Evolutionary conservation across 2,888 invertebrate genomes (phyloP).

Genomic region (Lochmaea capreae): DNA sequence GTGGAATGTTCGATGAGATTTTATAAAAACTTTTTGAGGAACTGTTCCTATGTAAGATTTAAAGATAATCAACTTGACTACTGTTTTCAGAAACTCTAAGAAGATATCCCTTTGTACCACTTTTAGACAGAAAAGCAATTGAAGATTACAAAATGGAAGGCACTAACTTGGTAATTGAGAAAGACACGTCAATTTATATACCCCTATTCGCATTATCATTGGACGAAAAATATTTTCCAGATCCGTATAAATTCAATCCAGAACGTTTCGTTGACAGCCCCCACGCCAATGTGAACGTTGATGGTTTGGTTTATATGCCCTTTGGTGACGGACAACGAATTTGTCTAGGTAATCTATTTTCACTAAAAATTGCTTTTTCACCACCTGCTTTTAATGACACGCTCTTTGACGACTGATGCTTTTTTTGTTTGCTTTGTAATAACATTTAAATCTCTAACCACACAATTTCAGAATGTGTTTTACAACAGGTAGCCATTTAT

Average conservation of each 20-base stretch:
- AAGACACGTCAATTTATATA: constrained; percentile 32
- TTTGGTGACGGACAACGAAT: constrained; percentile 50
- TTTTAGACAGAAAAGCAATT: constrained; percentile 46
- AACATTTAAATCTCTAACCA: too few relatives aligned
- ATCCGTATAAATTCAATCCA: constrained; percentile 50
- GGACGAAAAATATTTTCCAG: constrained; percentile 39
- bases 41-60: too few relatives aligned
- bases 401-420: neutral
- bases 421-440: too few relatives aligned
- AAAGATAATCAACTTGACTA: neutral
- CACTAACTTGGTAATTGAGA: constrained; percentile 54
- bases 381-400: neutral
- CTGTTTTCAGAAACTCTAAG: constrained; percentile 27
- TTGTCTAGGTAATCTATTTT: constrained; percentile 37
- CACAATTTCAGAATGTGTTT: too few relatives aligned
- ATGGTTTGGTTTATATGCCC: constrained; percentile 51
- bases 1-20: too few relatives aligned
- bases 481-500: too few relatives aligned
- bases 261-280: constrained; percentile 51
- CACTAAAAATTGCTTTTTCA: neutral
- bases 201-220: constrained; percentile 27
- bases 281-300: constrained; percentile 34
- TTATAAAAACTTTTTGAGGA: too few relatives aligned
- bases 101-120: constrained; percentile 35
- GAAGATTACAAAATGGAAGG: constrained; percentile 55